A percentile compares a stretch with the other conserved stretches of the same genome.
Evolutionary conservation across 2,888 invertebrate genomes (phyloP).

Genomic region (Limnephilus marmoratus): DNA sequence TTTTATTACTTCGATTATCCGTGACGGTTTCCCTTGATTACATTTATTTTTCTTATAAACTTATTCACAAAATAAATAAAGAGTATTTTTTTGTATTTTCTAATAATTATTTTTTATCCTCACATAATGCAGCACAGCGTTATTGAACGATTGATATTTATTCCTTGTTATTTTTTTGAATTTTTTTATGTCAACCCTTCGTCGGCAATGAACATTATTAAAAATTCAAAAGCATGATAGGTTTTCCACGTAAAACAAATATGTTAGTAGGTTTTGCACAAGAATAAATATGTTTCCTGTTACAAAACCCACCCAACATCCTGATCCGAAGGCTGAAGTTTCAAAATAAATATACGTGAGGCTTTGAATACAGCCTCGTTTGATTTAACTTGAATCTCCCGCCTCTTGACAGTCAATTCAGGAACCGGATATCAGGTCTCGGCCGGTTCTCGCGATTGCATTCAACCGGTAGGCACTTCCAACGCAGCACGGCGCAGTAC

Average conservation of each 20-base stretch:
- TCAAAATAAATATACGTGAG: not conserved
- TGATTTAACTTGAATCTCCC: not conserved
- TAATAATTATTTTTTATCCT: no score
- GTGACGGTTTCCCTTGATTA: no score
- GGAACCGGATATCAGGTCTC: slow-evolving; percentile 28
- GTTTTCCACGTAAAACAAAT: not conserved
- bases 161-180: no score
- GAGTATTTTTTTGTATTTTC: no score
- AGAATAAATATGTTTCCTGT: not conserved
- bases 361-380: not conserved
- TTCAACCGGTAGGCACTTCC: not conserved
- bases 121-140: no score
- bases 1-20: no score
- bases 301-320: not conserved
- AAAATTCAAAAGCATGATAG: not conserved
- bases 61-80: no score
- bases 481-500: not conserved
- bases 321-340: not conserved
- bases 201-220: not conserved
- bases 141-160: no score
- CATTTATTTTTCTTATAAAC: no score
- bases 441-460: not conserved
- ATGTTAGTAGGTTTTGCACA: no score
- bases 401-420: slow-evolving; percentile 19
- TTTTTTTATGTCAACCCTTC: no score